Conservation (phyloP, 2,888 invertebrate species). For the Limnephilus lunatus region DNA sequence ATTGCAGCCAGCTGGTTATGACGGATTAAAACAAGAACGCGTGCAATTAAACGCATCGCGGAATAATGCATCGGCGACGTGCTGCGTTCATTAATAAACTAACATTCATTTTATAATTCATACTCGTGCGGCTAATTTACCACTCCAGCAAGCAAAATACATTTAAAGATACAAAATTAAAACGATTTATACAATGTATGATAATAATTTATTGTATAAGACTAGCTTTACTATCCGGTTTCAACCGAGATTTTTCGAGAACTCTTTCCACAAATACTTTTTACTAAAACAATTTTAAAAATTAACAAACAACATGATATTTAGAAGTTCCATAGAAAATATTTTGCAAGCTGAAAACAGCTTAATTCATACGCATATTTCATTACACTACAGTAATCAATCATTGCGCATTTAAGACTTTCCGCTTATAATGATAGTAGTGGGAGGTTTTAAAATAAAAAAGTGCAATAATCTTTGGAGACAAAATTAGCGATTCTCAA, state of each 20-base stretch:
- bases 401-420: too few relatives aligned
- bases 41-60: constrained; percentile 43
- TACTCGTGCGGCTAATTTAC: neutral
- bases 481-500: too few relatives aligned
- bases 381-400: too few relatives aligned
- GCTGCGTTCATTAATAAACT: neutral
- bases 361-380: too few relatives aligned
- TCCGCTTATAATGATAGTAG: too few relatives aligned
- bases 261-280: too few relatives aligned
- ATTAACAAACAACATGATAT: too few relatives aligned
- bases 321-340: too few relatives aligned
- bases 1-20: neutral
- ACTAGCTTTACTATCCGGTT: neutral
- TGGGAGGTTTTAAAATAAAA: too few relatives aligned
- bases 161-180: neutral
- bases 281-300: too few relatives aligned
- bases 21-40: constrained; percentile 34
- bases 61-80: constrained; percentile 16
- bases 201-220: neutral
- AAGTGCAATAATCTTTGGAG: too few relatives aligned
- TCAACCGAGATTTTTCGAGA: neutral
- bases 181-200: neutral
- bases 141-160: neutral
- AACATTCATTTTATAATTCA: neutral
- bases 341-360: too few relatives aligned